Evolutionary conservation across 2,113 vertebrate species (phyloP).

Genomic region (Elgaria multicarinata): DNA sequence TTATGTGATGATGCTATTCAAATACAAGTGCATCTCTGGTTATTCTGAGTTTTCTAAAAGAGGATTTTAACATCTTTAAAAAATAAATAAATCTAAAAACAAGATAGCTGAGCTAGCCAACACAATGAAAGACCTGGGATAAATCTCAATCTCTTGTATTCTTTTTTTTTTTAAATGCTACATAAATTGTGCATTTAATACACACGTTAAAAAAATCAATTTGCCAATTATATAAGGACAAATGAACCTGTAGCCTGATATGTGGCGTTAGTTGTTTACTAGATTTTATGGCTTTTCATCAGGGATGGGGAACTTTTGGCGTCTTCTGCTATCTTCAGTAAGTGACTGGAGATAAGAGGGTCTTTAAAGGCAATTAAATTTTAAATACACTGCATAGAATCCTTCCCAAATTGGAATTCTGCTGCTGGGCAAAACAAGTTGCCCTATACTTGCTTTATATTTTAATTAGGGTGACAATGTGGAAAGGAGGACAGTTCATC

Average conservation of each 20-base stretch:
- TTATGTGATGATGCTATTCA: background rate
- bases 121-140: background rate
- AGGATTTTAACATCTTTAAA: background rate
- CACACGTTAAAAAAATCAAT: no score
- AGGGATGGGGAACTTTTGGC: no score
- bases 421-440: no score
- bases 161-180: background rate
- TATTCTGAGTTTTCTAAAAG: background rate
- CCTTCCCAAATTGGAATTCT: no score
- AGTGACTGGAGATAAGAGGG: no score
- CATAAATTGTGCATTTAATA: no score
- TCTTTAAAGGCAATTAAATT: no score
- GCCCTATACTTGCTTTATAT: background rate
- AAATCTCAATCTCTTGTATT: background rate
- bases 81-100: background rate
- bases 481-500: no score
- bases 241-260: background rate
- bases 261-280: background rate
- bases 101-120: background rate
- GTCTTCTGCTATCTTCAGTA: no score
- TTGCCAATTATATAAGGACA: no score
- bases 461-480: no score
- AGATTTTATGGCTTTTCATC: background rate
- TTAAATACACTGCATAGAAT: no score
- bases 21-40: background rate